These are phyloP conservation scores for Saccostrea cuccullata DNA, from an alignment of 1,140 invertebrate species.

Conservation along the genomic window DNA sequence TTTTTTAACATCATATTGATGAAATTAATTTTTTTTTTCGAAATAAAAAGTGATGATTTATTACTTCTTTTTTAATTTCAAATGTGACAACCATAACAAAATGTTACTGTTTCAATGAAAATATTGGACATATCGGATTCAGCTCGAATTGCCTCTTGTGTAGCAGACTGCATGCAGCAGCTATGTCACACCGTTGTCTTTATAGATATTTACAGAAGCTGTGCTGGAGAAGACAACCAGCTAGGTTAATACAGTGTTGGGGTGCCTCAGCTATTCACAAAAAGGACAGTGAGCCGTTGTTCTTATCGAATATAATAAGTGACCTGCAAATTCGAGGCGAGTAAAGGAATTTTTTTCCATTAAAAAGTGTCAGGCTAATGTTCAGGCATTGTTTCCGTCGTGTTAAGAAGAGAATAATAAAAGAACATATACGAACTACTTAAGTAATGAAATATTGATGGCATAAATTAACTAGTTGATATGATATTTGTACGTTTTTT, in stretches of 20 bases:
- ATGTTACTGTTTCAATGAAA: too few species aligned
- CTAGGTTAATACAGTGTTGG: not conserved
- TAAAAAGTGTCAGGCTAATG: too few species aligned
- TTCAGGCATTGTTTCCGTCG: too few species aligned
- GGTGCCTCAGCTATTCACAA: not conserved
- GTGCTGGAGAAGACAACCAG: not conserved
- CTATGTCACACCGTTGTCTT: slow-evolving; percentile 6
- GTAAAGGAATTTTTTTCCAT: not conserved
- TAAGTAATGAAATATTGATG: too few species aligned
- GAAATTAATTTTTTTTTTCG: not conserved
- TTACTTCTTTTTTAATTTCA: too few species aligned
- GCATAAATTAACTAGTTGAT: too few species aligned
- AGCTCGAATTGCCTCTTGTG: slow-evolving; percentile 1
- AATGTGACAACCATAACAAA: too few species aligned
- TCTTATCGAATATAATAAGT: not conserved
- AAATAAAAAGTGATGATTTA: too few species aligned
- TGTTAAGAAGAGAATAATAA: too few species aligned
- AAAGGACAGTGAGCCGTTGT: not conserved
- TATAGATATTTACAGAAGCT: not conserved
- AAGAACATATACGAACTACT: too few species aligned
- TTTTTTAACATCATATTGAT: not conserved
- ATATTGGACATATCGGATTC: too few species aligned
- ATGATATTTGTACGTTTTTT: too few species aligned
- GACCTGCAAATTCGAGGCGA: not conserved
- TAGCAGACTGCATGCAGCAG: not conserved